Percentiles rank a stretch among this genome's conserved stretches.
These are phyloP conservation scores for Colius striatus DNA, from an alignment of 2,113 vertebrate species.

Conservation along the genomic window DNA sequence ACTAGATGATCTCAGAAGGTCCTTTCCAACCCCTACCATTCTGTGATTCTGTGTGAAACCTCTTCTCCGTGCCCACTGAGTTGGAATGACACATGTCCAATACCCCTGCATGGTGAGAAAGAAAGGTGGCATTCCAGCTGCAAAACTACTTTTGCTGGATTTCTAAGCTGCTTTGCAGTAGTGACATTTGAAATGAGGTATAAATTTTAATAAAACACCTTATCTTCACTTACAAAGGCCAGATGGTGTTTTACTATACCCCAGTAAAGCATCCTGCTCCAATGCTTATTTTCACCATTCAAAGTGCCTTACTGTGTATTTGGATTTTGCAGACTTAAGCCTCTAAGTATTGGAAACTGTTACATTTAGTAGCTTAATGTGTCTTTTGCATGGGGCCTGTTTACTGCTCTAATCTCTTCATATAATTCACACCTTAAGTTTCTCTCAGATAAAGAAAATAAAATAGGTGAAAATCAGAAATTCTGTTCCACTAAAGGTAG, in stretches of 20 bases:
- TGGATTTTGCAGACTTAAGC: not conserved
- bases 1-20: too few relatives aligned
- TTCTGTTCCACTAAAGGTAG: not conserved
- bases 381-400: not conserved
- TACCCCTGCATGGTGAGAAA: not conserved
- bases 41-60: too few relatives aligned
- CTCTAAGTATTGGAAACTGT: not conserved
- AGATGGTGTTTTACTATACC: not conserved
- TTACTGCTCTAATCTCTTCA: not conserved
- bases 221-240: not conserved
- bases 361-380: not conserved
- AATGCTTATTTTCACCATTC: not conserved
- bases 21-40: too few relatives aligned
- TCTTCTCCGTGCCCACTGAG: not conserved
- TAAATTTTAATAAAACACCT: not conserved
- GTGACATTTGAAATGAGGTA: not conserved
- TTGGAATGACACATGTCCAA: rapidly evolving
- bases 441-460: not conserved
- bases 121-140: not conserved
- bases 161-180: not conserved
- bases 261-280: not conserved
- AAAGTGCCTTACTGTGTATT: not conserved
- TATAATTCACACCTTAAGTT: not conserved
- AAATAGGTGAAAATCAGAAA: not conserved
- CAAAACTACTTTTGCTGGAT: not conserved